Percentiles rank a stretch among this genome's conserved stretches.
These are phyloP conservation scores for Falco novaeseelandiae DNA, from an alignment of 2,797 vertebrate genomes.

Conservation along the genomic window DNA sequence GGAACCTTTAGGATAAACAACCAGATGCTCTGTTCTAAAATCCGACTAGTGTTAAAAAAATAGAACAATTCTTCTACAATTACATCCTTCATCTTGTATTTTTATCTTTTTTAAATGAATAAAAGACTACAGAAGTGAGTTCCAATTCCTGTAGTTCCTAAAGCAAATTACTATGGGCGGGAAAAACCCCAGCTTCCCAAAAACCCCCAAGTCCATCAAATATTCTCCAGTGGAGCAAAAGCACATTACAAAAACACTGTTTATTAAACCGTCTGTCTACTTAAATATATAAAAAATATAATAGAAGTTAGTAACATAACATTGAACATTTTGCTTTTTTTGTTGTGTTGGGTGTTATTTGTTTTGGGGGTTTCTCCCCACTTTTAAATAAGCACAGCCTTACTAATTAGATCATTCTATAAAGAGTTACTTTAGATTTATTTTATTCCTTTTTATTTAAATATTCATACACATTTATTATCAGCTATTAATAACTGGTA, in stretches of 20 bases:
- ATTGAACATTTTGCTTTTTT: background rate
- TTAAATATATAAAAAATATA: background rate
- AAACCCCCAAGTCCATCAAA: background rate
- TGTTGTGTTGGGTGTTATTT: background rate
- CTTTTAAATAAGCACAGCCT: background rate
- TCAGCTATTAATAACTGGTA: background rate
- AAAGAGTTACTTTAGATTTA: background rate
- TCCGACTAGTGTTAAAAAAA: background rate
- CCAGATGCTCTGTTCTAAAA: background rate
- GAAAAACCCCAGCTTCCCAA: background rate
- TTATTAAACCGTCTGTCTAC: background rate
- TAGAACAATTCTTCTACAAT: background rate
- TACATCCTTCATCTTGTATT: background rate
- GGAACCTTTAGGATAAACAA: background rate
- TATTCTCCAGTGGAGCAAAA: background rate
- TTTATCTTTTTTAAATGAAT: background rate
- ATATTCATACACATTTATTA: background rate
- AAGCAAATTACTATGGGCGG: background rate
- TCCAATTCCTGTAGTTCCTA: background rate
- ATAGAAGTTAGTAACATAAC: background rate
- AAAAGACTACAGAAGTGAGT: background rate
- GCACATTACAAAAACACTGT: background rate
- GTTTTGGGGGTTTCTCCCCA: fast-evolving
- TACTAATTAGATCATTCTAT: background rate
- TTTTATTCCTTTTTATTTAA: background rate